Conservation (phyloP, 2,797 vertebrate genomes). For the Sebastes taczanowskii region DNA sequence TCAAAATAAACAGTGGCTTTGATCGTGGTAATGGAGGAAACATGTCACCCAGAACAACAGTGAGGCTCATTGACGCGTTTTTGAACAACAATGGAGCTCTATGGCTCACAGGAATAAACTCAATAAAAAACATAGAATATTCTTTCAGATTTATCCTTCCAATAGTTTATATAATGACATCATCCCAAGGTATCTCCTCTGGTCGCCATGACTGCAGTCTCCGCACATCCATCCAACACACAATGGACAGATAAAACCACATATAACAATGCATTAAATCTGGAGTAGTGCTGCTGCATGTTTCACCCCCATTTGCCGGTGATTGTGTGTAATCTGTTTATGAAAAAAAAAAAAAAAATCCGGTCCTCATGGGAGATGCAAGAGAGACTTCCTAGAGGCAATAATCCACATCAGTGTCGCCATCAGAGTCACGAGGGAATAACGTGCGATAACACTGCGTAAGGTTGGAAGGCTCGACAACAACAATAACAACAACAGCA, state of each 20-base stretch:
- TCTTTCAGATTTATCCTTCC: not conserved
- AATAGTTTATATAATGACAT: not conserved
- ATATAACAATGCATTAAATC: conserved; percentile 14
- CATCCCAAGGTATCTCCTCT: not conserved
- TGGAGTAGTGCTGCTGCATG: conserved; percentile 9
- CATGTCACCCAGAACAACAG: not conserved
- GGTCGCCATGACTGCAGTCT: not conserved
- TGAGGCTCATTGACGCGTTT: not conserved
- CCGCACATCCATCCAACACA: not conserved
- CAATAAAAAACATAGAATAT: not conserved
- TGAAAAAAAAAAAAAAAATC: not conserved
- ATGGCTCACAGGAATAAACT: not conserved
- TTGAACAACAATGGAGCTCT: not conserved
- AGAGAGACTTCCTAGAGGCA: conserved; percentile 49
- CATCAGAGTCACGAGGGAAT: conserved; percentile 51
- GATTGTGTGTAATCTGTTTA: conserved; percentile 59
- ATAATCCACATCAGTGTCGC: conserved; percentile 59
- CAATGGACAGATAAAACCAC: not conserved
- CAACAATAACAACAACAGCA: conserved; percentile 20
- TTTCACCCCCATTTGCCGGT: conserved; percentile 16
- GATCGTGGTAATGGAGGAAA: not conserved
- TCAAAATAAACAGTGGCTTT: not conserved
- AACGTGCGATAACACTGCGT: conserved; percentile 32
- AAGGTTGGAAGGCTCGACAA: conserved; percentile 31
- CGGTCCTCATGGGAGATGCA: conserved; percentile 26